These are phyloP conservation scores for Nephrocerus scutellatus DNA, from an alignment of 2,888 invertebrate species.

Conservation along the genomic window DNA sequence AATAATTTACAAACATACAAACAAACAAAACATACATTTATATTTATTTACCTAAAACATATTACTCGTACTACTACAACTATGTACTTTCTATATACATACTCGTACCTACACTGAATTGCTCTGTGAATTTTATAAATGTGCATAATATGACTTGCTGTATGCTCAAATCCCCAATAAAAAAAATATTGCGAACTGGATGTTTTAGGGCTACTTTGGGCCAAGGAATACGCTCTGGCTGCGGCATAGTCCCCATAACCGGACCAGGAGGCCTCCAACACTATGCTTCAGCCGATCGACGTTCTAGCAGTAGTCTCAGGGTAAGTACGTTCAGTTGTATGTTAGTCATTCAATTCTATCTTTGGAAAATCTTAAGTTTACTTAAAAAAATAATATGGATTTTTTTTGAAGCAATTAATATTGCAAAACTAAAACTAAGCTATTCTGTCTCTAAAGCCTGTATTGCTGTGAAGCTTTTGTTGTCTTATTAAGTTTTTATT, in stretches of 20 bases:
- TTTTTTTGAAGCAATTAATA: slow-evolving; percentile 1
- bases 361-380: too few species aligned
- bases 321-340: slow-evolving; percentile 37
- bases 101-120: too few species aligned
- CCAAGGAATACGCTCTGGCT: slow-evolving; percentile 49
- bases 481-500: slow-evolving; percentile 34
- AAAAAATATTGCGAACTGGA: slow-evolving; percentile 20
- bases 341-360: too few species aligned
- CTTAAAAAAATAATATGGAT: background rate
- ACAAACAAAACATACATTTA: too few species aligned
- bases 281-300: slow-evolving; percentile 47
- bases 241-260: slow-evolving; percentile 47
- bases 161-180: slow-evolving; percentile 19
- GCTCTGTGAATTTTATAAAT: too few species aligned
- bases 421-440: slow-evolving; percentile 1
- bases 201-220: slow-evolving; percentile 47
- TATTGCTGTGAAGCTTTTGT: slow-evolving; percentile 44
- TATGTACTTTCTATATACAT: too few species aligned
- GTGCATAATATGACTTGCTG: too few species aligned
- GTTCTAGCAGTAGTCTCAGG: slow-evolving; percentile 45
- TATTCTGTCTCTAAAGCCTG: slow-evolving; percentile 24
- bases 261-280: slow-evolving; percentile 47
- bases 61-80: too few species aligned
- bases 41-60: too few species aligned
- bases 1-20: too few species aligned